Base-by-base conservation (phyloP, 2,888 invertebrate genomes). In the Trissolcus brochymenae region DNA sequence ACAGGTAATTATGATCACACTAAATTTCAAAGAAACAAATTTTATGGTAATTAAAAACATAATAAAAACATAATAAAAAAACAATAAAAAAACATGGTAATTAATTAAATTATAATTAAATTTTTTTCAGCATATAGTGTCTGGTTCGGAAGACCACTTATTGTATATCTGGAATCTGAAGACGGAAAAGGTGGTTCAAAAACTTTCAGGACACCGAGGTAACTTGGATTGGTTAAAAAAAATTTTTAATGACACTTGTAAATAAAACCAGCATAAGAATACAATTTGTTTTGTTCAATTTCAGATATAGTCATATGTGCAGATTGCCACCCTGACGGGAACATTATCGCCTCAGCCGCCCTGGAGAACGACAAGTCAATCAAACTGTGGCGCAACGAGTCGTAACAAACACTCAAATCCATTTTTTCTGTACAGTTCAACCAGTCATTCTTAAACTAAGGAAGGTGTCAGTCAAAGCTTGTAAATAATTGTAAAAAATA, bases 111-210 rank as follows among this genome's bases (percentile, higher is more conserved):
- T n/a, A n/a, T n/a, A n/a, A n/a, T n/a, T n/a, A n/a, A n/a, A n/a
- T n/a, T n/a, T 74, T 82, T 90, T 90, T 17, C 90, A 98, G 96
- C 99, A 99, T 99, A 99, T 99, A 88, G 99, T 99, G 56, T 98
- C 98, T 41, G 99, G 99, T 14, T 99, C 99, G 4, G 99, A 99
- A 90, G 99, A 99, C 90, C 96, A 98, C 89, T 93, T 97, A 92
- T 98, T 99, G 0, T 99, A 98, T 89, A 98, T 99, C 85, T 99
- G 99, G 99, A 99, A 99, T 91, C 92, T 99, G 80, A 99, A 99
- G 89, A 98, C 98, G 13, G 98, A 99, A 90, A 98, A 99, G 91
- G 96, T 99, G 73, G 99, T 99, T 72, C 99, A 99, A 90, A 96
- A 97, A 90, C 91, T 99, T 79, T 95, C 96, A 84, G 99, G 99